Percentiles rank a stretch among this genome's conserved stretches.
Evolutionary conservation across 2,888 invertebrate species (phyloP).

Genomic region (Dichetophora obliterata): DNA sequence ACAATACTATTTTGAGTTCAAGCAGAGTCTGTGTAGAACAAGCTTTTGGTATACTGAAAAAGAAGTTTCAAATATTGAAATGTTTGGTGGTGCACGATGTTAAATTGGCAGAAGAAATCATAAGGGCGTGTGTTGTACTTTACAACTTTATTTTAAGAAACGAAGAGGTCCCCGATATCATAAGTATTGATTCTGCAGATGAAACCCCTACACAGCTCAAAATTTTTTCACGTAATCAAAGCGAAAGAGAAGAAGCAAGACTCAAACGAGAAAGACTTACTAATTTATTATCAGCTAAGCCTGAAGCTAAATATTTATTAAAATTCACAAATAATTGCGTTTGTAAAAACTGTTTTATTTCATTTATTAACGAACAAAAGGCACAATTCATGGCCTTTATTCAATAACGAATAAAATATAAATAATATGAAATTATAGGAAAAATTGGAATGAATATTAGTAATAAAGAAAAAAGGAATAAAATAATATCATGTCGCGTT

Average conservation of each 20-base stretch:
- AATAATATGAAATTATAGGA: too few species aligned
- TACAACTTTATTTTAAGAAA: conserved; percentile 35
- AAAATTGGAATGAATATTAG: too few species aligned
- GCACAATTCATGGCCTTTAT: too few species aligned
- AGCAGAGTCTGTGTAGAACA: conserved; percentile 37
- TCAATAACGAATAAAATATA: too few species aligned
- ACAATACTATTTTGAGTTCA: conserved; percentile 39
- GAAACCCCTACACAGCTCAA: conserved; percentile 17
- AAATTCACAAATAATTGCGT: too few species aligned
- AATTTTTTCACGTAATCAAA: conserved; percentile 9
- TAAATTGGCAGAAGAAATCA: conserved; percentile 32
- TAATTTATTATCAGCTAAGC: conserved; percentile 44
- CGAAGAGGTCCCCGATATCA: conserved; percentile 20
- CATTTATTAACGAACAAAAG: too few species aligned
- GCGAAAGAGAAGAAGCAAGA: conserved; percentile 30
- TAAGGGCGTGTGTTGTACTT: conserved; percentile 37
- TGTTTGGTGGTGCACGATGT: conserved; percentile 28
- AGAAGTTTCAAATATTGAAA: conserved; percentile 37
- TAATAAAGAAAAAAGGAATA: too few species aligned
- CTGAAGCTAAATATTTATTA: too few species aligned
- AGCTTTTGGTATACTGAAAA: conserved; percentile 37
- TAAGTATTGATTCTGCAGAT: conserved; percentile 9
- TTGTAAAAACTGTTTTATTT: too few species aligned
- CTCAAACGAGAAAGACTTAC: conserved; percentile 38
- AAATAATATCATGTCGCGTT: too few species aligned